phyloP scores from a whole-genome alignment of 92 coral and sea anemone species.

The Blastomussa wellsi region DNA sequence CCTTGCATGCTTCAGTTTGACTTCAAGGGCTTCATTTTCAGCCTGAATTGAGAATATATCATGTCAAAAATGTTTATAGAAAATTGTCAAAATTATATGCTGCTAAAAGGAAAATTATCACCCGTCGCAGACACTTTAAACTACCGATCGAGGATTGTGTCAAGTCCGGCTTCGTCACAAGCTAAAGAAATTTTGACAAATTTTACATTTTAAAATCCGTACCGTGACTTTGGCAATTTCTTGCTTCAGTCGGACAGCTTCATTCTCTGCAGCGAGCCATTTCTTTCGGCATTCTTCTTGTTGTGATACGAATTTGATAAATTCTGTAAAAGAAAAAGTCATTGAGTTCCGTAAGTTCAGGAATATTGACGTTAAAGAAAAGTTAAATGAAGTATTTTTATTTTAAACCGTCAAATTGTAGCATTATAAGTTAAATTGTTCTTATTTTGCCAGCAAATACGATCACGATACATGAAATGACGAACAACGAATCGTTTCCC shows the following conservation, averaged over 20 bases:
- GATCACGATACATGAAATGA: neutral
- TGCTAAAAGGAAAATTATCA: too few species aligned
- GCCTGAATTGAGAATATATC: constrained; percentile 61
- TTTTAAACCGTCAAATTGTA: neutral
- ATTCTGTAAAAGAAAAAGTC: constrained; percentile 60
- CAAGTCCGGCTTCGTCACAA: neutral
- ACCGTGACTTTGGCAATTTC: constrained; percentile 87
- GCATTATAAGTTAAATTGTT: neutral
- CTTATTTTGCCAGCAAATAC: neutral
- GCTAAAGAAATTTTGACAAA: neutral
- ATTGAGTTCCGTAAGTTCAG: neutral
- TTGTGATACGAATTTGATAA: constrained; percentile 86
- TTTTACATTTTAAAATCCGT: neutral
- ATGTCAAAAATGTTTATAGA: too few species aligned
- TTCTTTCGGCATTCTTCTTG: constrained; percentile 98
- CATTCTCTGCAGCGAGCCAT: constrained; percentile 85
- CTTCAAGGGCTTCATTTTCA: constrained; percentile 93
- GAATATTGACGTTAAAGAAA: neutral
- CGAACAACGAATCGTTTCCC: neutral
- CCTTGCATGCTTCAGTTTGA: constrained; percentile 96
- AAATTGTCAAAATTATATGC: too few species aligned
- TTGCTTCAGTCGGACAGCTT: constrained; percentile 73
- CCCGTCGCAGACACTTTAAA: too few species aligned
- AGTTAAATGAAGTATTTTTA: too few species aligned
- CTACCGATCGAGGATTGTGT: too few species aligned